Conservation (phyloP, 1,140 invertebrate genomes). For the Leptonema lineaticorne region DNA sequence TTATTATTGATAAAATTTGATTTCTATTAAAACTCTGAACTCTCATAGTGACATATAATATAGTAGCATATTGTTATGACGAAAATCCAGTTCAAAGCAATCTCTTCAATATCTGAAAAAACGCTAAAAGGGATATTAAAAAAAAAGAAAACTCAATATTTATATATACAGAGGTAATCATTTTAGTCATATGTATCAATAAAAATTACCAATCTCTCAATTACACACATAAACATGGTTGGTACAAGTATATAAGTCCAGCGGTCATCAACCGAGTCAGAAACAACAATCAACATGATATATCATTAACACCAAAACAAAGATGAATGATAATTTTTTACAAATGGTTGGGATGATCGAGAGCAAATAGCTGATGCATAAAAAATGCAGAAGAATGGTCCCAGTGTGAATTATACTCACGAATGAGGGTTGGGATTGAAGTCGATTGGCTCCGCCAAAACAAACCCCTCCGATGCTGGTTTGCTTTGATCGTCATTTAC, state of each 20-base stretch:
- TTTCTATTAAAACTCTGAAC: no score
- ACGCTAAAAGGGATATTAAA: conserved; percentile 28
- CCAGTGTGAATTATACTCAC: conserved; percentile 49
- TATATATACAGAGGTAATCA: conserved; percentile 26
- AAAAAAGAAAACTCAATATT: conserved; percentile 27
- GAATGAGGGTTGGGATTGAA: conserved; percentile 53
- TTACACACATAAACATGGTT: conserved; percentile 21
- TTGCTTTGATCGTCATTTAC: conserved; percentile 17
- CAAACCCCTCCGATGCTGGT: conserved; percentile 39
- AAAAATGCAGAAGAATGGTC: conserved; percentile 33
- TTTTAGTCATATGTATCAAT: conserved; percentile 22
- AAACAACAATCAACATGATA: conserved; percentile 15
- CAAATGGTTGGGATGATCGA: conserved; percentile 26
- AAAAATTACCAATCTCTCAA: conserved; percentile 13
- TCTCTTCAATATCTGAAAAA: conserved; percentile 36
- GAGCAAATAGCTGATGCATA: conserved; percentile 24
- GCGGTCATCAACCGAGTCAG: conserved; percentile 23
- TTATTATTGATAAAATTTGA: no score
- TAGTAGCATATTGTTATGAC: conserved; percentile 23
- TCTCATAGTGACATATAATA: no score
- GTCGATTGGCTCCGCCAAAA: conserved; percentile 47
- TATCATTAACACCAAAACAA: conserved; percentile 17
- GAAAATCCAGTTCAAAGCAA: conserved; percentile 29
- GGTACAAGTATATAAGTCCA: conserved; percentile 3
- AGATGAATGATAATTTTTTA: conserved; percentile 23